Base-by-base conservation (phyloP, 2,888 invertebrate species). In the Mythimna pallens region DNA sequence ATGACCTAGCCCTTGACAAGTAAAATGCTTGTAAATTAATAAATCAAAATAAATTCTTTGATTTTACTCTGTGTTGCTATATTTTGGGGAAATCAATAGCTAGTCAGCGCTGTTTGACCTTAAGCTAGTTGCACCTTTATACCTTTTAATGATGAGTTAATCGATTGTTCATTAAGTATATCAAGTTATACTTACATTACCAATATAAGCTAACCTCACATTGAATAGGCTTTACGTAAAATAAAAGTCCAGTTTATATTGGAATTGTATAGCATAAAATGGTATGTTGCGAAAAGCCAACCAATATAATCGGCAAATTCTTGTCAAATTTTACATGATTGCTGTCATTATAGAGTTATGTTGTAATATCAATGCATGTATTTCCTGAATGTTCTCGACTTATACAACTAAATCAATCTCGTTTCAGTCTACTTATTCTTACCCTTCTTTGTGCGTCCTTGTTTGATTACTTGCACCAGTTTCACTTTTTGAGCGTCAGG, bases 391-490 rank as follows among this genome's bases (percentile, higher is more conserved):
- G 34, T 54, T n/a, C 7, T 57, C 43, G 47, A 36, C 34, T 63
- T 67, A 65, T 65, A 70, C 64, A 69, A 59, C 65, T 65, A 64
- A 50, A 68, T 76, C 77, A 79, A 65, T 81, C 68, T 81, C 62
- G 25, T 73, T 50, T 73, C 82, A 78, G 82, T 78, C 80, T 80
- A 73, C 65, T 76, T 86, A 91, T 92, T 94, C 85, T 93, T 94
- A 54, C 87, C 70, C 73, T 91, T 92, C 88, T 92, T 93, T 17
- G 73, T 78, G 59, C 90, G 88, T 47, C 90, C 91, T 70, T 93
- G 93, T 81, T 93, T 94, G 59, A 96, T 92, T 0, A 95, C 92
- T 80, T 95, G 94, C 8, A 96, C 93, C 36, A 95, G 86, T 76
- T 94, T 95, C 20, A 94, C 82, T n/a, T 92, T 89, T 72, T 94